Conservation (phyloP, 2,888 invertebrate genomes). For the Drosophila meridionalis region DNA sequence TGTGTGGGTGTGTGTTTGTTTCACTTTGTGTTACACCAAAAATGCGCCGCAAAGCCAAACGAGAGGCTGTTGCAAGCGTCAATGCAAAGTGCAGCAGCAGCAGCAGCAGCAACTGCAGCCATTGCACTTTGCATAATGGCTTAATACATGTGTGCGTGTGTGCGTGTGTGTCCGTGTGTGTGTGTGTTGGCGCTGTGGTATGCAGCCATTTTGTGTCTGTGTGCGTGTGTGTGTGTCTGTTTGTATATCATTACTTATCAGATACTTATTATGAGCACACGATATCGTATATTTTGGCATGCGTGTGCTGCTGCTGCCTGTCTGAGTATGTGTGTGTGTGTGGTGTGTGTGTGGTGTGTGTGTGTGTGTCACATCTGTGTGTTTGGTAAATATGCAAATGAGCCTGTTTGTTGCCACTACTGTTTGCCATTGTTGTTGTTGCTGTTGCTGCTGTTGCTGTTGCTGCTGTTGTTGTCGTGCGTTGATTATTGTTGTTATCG, state of each 20-base stretch:
- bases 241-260: slow-evolving; percentile 83
- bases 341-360: slow-evolving; percentile 17
- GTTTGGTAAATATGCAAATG: slow-evolving; percentile 82
- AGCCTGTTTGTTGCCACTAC: slow-evolving; percentile 80
- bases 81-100: slow-evolving; percentile 64
- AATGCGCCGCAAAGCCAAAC: slow-evolving; percentile 81
- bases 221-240: slow-evolving; percentile 72
- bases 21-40: slow-evolving; percentile 80
- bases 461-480: slow-evolving; percentile 46
- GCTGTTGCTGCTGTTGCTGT: slow-evolving; percentile 40
- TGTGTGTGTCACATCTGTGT: slow-evolving; percentile 63
- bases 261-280: slow-evolving; percentile 82
- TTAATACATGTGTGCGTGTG: slow-evolving; percentile 22
- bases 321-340: slow-evolving; percentile 2
- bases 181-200: slow-evolving; percentile 64
- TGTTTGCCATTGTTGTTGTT: slow-evolving; percentile 77
- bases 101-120: slow-evolving; percentile 72
- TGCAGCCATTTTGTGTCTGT: slow-evolving; percentile 77
- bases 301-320: slow-evolving; percentile 16
- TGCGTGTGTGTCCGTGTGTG: slow-evolving; percentile 19
- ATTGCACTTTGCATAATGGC: slow-evolving; percentile 79
- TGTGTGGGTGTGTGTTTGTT: slow-evolving; percentile 51
- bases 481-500: slow-evolving; percentile 78
- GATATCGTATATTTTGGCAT: slow-evolving; percentile 80
- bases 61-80: slow-evolving; percentile 61